These are phyloP conservation scores for Mus caroli DNA, from an alignment of 2,797 vertebrate genomes.

Conservation along the genomic window DNA sequence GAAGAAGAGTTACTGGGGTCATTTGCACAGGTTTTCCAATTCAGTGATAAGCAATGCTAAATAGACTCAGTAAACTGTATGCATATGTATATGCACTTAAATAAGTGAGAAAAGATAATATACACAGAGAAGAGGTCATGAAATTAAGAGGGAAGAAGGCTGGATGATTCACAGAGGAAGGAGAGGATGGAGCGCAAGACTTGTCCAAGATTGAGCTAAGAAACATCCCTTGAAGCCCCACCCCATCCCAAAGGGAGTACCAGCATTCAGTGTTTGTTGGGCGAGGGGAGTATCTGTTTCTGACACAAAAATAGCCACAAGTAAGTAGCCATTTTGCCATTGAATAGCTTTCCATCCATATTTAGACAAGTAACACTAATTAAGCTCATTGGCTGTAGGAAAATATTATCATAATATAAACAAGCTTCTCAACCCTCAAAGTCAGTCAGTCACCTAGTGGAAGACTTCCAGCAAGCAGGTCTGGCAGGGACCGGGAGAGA, in stretches of 20 bases:
- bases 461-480: background rate
- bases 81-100: background rate
- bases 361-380: background rate
- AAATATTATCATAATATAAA: background rate
- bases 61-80: background rate
- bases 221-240: too few relatives aligned
- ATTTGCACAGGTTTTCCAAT: background rate
- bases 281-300: background rate
- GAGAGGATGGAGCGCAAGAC: background rate
- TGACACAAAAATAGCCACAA: background rate
- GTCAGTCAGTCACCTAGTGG: background rate
- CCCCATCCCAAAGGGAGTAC: background rate
- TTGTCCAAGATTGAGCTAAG: background rate
- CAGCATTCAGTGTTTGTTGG: background rate
- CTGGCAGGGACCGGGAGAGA: background rate
- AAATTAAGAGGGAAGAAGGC: background rate
- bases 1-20: background rate
- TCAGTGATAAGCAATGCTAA: background rate
- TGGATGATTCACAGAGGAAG: background rate
- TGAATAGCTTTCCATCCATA: background rate
- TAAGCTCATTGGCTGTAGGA: background rate
- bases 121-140: background rate
- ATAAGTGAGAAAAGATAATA: background rate
- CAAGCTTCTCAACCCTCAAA: background rate
- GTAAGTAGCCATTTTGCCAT: too few relatives aligned